These are phyloP conservation scores for Pseudolycoriella hygida DNA, from an alignment of 2,888 invertebrate species.

Conservation along the genomic window DNA sequence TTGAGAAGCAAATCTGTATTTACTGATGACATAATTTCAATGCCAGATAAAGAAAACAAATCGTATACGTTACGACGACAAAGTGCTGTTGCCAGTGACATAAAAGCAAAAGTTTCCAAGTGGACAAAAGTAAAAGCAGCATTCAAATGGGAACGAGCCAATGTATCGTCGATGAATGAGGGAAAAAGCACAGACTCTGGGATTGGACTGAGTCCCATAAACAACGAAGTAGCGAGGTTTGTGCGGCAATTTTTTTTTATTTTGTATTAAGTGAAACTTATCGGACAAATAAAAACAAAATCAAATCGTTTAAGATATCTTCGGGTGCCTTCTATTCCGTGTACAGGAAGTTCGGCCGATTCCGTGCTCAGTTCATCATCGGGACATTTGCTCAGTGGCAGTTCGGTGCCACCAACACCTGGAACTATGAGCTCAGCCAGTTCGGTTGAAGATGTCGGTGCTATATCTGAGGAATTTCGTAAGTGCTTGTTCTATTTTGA, in stretches of 20 bases:
- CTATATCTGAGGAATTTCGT: constrained; percentile 17
- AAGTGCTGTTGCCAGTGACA: constrained; percentile 23
- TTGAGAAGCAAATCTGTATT: constrained; percentile 52
- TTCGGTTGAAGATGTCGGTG: constrained; percentile 46
- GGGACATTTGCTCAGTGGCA: constrained; percentile 29
- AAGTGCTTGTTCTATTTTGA: constrained; percentile 11
- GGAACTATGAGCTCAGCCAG: constrained; percentile 53
- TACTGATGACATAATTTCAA: constrained; percentile 37
- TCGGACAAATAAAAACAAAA: no score
- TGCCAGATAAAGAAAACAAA: constrained; percentile 23
- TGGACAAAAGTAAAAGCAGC: constrained; percentile 84
- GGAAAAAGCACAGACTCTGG: constrained; percentile 30
- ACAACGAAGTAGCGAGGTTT: constrained; percentile 32
- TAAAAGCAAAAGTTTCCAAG: constrained; percentile 41
- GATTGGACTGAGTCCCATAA: constrained; percentile 30
- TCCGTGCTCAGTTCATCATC: constrained; percentile 31
- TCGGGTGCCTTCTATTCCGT: constrained; percentile 31
- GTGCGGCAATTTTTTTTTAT: background rate
- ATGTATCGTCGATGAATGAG: constrained; percentile 27
- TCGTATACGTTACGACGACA: constrained; percentile 19
- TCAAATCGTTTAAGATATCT: constrained; percentile 23
- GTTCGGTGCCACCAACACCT: constrained; percentile 40
- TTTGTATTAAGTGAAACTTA: background rate
- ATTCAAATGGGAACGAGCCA: constrained; percentile 69
- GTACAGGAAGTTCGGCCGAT: constrained; percentile 35